phyloP scores from a whole-genome alignment of 2,113 vertebrate species.

The Collichthys lucidus region DNA sequence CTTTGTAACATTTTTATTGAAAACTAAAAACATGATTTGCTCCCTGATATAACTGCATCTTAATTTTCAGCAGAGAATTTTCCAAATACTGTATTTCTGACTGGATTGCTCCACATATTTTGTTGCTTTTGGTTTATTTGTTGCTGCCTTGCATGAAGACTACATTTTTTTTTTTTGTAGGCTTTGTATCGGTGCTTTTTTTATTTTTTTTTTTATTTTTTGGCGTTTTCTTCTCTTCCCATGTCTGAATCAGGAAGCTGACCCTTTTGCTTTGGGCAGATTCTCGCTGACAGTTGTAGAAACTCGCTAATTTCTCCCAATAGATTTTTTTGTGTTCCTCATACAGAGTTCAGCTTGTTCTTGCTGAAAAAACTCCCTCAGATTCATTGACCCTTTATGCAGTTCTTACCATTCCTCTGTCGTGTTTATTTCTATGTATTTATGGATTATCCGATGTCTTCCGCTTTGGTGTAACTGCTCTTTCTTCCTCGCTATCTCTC shows the following conservation, averaged over 20 bases:
- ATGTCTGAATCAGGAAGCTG: conserved; percentile 87
- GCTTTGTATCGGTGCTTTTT: conserved; percentile 74
- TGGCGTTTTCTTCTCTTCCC: conserved; percentile 77
- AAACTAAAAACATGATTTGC: conserved; percentile 71
- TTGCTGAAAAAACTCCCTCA: conserved; percentile 58
- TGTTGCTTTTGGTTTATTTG: conserved; percentile 61
- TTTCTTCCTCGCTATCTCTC: conserved; percentile 56
- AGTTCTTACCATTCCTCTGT: conserved; percentile 88
- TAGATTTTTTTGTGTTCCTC: conserved; percentile 63
- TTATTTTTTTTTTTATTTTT: conserved; percentile 79
- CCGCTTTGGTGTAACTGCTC: conserved; percentile 64
- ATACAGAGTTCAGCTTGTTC: conserved; percentile 56
- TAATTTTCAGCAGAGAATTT: conserved; percentile 91
- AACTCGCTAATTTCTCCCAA: conserved; percentile 55
- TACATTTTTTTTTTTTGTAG: conserved; percentile 73
- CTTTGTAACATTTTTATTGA: conserved; percentile 87
- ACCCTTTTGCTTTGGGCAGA: conserved; percentile 81
- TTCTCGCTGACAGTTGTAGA: conserved; percentile 79
- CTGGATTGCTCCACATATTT: conserved; percentile 78
- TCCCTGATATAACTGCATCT: conserved; percentile 92
- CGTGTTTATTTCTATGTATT: conserved; percentile 35
- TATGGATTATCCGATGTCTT: conserved; percentile 64
- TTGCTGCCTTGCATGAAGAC: conserved; percentile 75
- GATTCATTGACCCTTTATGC: conserved; percentile 88
- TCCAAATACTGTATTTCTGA: conserved; percentile 76